Conservation (phyloP, 2,888 invertebrate genomes). For the Micoletzkya japonica region DNA sequence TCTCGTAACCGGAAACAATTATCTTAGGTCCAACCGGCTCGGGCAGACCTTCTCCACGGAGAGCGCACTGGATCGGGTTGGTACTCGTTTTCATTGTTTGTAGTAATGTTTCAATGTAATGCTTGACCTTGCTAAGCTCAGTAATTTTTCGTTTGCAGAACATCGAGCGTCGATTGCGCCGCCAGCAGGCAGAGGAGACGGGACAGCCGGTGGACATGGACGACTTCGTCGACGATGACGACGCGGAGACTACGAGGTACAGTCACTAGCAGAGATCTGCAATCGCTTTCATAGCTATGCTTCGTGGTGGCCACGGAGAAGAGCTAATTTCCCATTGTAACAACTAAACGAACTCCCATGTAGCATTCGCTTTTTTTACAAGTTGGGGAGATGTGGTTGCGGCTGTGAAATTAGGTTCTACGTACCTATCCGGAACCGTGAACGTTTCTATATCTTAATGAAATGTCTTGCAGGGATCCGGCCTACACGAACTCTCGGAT, state of each 20-base stretch:
- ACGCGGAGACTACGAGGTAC: conserved; percentile 18
- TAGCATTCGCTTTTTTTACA: too few species aligned
- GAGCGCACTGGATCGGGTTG: conserved; percentile 49
- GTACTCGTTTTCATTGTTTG: background rate
- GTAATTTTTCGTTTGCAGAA: conserved; percentile 14
- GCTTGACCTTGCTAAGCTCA: background rate
- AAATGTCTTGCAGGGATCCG: conserved; percentile 29
- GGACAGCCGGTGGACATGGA: conserved; percentile 23
- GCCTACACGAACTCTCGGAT: conserved; percentile 55
- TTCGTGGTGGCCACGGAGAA: too few species aligned
- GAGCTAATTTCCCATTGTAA: too few species aligned
- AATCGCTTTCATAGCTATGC: too few species aligned
- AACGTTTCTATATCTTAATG: too few species aligned
- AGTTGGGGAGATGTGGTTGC: too few species aligned
- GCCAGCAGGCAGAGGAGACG: conserved; percentile 24
- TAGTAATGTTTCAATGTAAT: background rate
- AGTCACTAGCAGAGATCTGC: too few species aligned
- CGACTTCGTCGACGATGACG: conserved; percentile 35
- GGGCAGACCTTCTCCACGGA: conserved; percentile 46
- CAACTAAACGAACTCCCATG: too few species aligned
- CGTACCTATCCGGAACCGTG: too few species aligned
- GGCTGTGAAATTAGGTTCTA: too few species aligned
- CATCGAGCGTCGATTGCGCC: conserved; percentile 29
- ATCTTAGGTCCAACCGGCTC: conserved; percentile 41
- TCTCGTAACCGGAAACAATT: too few species aligned